Evolutionary conservation across 2,113 vertebrate species (phyloP).

Genomic region (Marmota monax): DNA sequence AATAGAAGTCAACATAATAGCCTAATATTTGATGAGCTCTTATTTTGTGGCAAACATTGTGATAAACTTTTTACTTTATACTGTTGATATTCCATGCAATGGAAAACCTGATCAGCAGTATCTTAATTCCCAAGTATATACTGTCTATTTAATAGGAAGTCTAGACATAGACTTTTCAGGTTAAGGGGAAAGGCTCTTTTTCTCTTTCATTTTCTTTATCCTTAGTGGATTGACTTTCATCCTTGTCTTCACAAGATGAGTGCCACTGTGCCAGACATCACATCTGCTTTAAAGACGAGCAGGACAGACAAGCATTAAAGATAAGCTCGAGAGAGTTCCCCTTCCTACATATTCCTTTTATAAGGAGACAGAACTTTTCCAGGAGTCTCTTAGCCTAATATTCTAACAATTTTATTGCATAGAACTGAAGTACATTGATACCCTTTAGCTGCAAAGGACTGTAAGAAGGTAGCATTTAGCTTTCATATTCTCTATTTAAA

Average conservation of each 20-base stretch:
- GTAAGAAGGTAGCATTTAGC: not conserved
- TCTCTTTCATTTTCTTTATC: not conserved
- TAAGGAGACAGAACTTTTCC: not conserved
- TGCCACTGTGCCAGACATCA: not conserved
- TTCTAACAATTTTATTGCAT: not conserved
- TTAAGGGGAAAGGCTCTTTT: not conserved
- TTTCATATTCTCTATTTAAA: not conserved
- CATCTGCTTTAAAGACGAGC: not conserved
- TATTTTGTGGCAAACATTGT: not conserved
- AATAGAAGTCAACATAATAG: not conserved
- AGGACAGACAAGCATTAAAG: not conserved
- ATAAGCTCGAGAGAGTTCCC: not conserved
- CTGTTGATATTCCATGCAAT: not conserved
- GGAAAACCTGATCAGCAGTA: not conserved
- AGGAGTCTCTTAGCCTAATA: not conserved
- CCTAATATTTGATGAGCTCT: not conserved
- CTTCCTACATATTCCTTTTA: conserved; percentile 23
- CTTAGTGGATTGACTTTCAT: not conserved
- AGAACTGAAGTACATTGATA: not conserved
- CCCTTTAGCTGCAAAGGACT: not conserved
- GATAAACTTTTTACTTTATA: not conserved
- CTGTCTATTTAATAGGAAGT: not conserved
- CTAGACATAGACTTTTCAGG: not conserved
- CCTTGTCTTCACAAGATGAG: not conserved
- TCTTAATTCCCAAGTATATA: not conserved